A percentile compares a stretch with the other conserved stretches of the same genome.
These are phyloP conservation scores for Lamellibrachia luymesi DNA, from an alignment of 1,140 invertebrate genomes.

Conservation along the genomic window DNA sequence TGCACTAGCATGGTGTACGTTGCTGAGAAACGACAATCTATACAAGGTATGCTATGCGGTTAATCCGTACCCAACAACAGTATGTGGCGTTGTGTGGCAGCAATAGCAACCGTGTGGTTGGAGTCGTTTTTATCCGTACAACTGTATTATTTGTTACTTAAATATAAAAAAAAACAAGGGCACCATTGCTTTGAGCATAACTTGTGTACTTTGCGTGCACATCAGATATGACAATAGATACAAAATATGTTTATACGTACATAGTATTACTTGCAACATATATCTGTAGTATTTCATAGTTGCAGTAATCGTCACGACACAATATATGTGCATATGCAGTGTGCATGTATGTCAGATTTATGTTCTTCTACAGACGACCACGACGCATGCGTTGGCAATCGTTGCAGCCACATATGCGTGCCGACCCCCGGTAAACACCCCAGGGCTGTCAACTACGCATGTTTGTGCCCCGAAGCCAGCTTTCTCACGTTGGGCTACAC, in stretches of 20 bases:
- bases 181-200: too few species aligned
- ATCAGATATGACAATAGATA: too few species aligned
- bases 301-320: too few species aligned
- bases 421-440: background rate
- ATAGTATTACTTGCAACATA: too few species aligned
- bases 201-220: too few species aligned
- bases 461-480: background rate
- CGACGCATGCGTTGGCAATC: background rate
- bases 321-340: background rate
- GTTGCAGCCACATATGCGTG: background rate
- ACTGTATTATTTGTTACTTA: too few species aligned
- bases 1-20: background rate
- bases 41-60: background rate
- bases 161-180: too few species aligned
- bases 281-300: too few species aligned
- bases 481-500: background rate
- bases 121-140: too few species aligned
- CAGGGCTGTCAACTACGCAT: background rate
- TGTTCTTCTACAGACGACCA: background rate
- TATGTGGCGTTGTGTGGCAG: too few species aligned
- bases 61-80: background rate
- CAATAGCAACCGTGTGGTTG: too few species aligned
- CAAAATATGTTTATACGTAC: too few species aligned
- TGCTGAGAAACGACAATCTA: background rate
- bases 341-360: background rate